Evolutionary conservation across 2,113 vertebrate genomes (phyloP).

Genomic region (Oplegnathus fasciatus): DNA sequence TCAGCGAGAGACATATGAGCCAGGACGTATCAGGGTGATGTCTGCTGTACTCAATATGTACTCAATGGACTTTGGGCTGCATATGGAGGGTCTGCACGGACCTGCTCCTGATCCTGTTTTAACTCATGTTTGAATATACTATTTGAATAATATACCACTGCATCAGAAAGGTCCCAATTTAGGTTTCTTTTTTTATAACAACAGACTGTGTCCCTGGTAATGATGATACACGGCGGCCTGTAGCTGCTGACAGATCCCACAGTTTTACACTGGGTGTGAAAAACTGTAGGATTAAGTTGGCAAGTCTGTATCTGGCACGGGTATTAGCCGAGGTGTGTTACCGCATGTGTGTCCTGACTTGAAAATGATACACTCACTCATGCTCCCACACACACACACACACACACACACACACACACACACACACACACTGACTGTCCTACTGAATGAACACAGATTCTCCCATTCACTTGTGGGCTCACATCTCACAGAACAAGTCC

Average conservation of each 20-base stretch:
- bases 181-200: neutral
- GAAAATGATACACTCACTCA: conserved; percentile 17
- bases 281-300: conserved; percentile 55
- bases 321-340: conserved; percentile 37
- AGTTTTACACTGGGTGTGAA: conserved; percentile 28
- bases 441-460: conserved; percentile 28
- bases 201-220: conserved; percentile 12
- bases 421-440: neutral
- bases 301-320: conserved; percentile 39
- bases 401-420: conserved; percentile 1
- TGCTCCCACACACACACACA: neutral
- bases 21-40: no score
- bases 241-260: conserved; percentile 39
- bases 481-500: conserved; percentile 47
- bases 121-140: neutral
- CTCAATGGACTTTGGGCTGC: neutral
- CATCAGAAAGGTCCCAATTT: conserved; percentile 1
- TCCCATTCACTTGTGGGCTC: conserved; percentile 36
- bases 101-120: neutral
- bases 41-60: neutral
- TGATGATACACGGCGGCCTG: neutral
- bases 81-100: neutral
- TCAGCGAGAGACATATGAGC: neutral
- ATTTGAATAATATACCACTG: conserved; percentile 6
- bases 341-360: conserved; percentile 46